phyloP scores from a whole-genome alignment of 1,140 invertebrate genomes.

The Phymorhynchus buccinoides region DNA sequence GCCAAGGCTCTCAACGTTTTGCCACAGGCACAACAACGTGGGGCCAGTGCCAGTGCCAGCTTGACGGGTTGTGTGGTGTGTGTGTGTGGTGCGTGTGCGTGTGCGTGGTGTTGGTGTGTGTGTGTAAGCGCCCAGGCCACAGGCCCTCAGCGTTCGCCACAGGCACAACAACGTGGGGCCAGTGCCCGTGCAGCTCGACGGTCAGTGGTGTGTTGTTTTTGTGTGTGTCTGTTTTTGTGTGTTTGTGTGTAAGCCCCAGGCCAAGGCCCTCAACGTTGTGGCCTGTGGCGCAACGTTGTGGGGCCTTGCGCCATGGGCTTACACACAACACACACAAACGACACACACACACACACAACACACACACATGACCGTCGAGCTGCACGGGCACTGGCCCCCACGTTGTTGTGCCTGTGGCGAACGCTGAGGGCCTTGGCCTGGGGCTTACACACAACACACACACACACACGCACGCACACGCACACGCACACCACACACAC shows the following conservation, averaged over 20 bases:
- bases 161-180: constrained; percentile 56
- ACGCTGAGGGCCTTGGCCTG: constrained; percentile 61
- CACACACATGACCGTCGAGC: background rate
- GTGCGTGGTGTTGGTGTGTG: too few species aligned
- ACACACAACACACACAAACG: too few species aligned
- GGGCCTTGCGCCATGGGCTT: constrained; percentile 32
- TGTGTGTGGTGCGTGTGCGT: too few species aligned
- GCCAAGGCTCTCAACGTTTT: constrained; percentile 63
- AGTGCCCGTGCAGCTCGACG: background rate
- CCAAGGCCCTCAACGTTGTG: constrained; percentile 64
- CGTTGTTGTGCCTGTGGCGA: constrained; percentile 63
- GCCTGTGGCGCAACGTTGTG: constrained; percentile 61
- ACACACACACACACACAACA: constrained; percentile 6
- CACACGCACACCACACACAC: background rate
- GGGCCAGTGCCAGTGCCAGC: background rate
- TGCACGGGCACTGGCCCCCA: background rate
- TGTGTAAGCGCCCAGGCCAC: too few species aligned
- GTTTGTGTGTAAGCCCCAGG: too few species aligned
- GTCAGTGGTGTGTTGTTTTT: background rate
- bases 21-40: constrained; percentile 62
- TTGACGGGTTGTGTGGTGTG: background rate
- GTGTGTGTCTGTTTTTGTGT: background rate
- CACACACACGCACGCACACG: background rate
- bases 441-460: too few species aligned
- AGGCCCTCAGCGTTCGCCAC: constrained; percentile 66